These are phyloP conservation scores for Eurois occulta DNA, from an alignment of 2,888 invertebrate genomes.

Conservation along the genomic window DNA sequence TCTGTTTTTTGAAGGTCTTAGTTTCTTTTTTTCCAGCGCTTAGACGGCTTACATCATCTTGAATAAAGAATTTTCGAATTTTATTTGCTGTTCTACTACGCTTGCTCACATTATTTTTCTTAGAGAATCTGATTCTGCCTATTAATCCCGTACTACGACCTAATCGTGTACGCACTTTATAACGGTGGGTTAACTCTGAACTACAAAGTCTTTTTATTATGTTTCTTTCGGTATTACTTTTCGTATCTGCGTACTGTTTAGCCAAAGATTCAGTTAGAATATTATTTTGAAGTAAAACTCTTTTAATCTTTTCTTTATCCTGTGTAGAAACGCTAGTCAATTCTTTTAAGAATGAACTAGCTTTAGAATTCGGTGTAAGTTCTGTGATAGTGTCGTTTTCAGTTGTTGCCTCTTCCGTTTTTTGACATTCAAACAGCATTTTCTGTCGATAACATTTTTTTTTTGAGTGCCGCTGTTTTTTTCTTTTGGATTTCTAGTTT, in stretches of 20 bases:
- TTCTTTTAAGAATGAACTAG: background rate
- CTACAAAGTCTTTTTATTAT: slow-evolving; percentile 11
- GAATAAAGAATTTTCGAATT: slow-evolving; percentile 2
- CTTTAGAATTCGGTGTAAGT: slow-evolving; percentile 7
- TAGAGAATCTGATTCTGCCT: slow-evolving; percentile 8
- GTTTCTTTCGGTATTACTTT: slow-evolving; percentile 3
- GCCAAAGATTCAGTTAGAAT: slow-evolving; percentile 6
- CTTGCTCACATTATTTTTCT: background rate
- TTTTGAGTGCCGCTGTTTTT: slow-evolving; percentile 6
- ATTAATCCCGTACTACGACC: slow-evolving; percentile 10
- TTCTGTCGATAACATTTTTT: slow-evolving; percentile 1
- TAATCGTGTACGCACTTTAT: slow-evolving; percentile 23
- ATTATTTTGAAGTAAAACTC: slow-evolving; percentile 4
- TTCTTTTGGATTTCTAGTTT: background rate
- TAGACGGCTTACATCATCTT: slow-evolving; percentile 5
- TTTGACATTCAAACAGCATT: slow-evolving; percentile 2
- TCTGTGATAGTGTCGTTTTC: background rate
- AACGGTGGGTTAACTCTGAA: slow-evolving; percentile 20
- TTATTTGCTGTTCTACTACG: background rate
- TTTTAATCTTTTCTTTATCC: slow-evolving; percentile 10
- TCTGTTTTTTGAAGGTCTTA: background rate
- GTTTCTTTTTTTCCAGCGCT: slow-evolving; percentile 13
- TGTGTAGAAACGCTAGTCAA: background rate
- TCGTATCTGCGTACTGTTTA: slow-evolving; percentile 7
- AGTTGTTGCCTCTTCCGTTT: background rate